Conservation (phyloP, 2,888 invertebrate species). For the Amphipyra berbera region DNA sequence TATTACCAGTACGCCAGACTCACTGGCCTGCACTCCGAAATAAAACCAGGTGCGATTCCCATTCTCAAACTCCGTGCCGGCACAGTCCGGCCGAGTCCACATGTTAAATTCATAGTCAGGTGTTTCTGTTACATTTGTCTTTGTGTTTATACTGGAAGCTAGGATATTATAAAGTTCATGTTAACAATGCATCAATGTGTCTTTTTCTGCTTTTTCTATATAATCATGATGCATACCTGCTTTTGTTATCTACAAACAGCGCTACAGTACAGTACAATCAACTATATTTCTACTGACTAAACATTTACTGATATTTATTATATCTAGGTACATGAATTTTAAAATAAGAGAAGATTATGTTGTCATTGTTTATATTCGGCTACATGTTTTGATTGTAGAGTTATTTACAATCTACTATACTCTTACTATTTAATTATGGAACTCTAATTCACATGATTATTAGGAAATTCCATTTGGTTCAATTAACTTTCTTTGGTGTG, state of each 20-base stretch:
- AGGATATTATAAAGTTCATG: constrained; percentile 37
- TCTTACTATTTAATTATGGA: neutral
- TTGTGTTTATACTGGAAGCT: constrained; percentile 79
- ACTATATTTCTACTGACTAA: no score
- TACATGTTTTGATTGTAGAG: no score
- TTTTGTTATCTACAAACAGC: neutral
- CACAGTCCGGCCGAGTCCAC: constrained; percentile 97
- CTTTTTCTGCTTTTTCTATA: neutral
- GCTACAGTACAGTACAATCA: no score
- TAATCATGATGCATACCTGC: no score
- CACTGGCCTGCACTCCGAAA: constrained; percentile 93
- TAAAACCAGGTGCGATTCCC: constrained; percentile 98
- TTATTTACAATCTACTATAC: neutral
- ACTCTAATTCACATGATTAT: constrained; percentile 5
- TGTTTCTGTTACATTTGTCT: constrained; percentile 83
- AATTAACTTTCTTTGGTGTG: constrained; percentile 36
- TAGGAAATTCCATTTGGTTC: constrained; percentile 39
- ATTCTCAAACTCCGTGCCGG: constrained; percentile 96
- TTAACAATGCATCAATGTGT: neutral
- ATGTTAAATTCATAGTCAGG: constrained; percentile 95
- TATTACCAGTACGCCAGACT: constrained; percentile 89
- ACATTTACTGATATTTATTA: neutral
- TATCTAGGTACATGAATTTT: no score
- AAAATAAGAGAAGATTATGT: no score
- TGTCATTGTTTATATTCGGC: no score